Evolutionary conservation across 1,140 invertebrate genomes (phyloP).

Genomic region (Phenacoccus solenopsis): DNA sequence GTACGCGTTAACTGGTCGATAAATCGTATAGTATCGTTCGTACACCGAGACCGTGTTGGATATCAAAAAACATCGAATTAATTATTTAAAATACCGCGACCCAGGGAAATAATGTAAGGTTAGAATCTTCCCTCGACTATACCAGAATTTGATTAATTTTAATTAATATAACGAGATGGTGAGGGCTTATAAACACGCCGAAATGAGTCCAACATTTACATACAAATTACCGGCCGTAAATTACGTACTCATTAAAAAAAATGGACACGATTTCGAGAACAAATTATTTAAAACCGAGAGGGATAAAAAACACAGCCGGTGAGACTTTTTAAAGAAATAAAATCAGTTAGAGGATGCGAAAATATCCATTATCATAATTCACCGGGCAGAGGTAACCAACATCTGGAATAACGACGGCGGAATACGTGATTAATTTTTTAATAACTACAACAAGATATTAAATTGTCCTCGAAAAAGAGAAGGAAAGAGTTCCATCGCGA

Average conservation of each 20-base stretch:
- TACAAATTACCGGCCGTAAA: neutral
- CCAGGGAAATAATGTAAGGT: too few species aligned
- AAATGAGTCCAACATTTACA: neutral
- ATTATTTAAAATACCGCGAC: neutral
- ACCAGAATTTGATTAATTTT: neutral
- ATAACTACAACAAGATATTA: neutral
- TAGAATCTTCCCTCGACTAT: neutral
- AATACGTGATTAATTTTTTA: slow-evolving; percentile 3
- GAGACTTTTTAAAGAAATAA: neutral
- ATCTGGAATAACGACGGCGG: neutral
- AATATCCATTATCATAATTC: neutral
- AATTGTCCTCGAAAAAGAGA: neutral
- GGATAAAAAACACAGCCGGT: neutral
- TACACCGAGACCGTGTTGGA: neutral
- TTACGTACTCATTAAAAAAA: neutral
- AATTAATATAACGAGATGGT: neutral
- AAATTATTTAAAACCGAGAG: neutral
- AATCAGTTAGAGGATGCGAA: neutral
- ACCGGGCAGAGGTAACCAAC: neutral
- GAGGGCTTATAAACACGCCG: neutral
- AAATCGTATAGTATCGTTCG: neutral
- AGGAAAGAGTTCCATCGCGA: too few species aligned
- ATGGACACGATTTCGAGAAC: neutral
- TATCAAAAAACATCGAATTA: neutral
- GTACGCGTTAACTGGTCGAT: too few species aligned